Conservation (phyloP, 2,113 vertebrate species). For the Onychostoma macrolepis region DNA sequence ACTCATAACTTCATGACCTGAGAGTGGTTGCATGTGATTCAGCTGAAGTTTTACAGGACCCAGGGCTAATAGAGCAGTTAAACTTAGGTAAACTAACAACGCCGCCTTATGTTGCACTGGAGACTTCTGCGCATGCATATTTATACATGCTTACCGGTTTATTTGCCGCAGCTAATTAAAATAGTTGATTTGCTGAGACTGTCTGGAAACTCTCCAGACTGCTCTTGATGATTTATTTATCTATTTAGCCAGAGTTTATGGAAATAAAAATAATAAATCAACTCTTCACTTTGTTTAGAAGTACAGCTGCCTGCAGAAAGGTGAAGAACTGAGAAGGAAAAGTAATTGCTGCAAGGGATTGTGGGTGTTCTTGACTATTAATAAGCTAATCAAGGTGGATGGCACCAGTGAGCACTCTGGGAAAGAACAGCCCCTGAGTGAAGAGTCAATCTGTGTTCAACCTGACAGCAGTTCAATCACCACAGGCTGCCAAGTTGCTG, state of each 20-base stretch:
- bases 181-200: conserved; percentile 55
- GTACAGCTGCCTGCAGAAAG: conserved; percentile 59
- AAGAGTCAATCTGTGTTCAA: conserved; percentile 6
- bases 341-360: conserved; percentile 19
- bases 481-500: not conserved
- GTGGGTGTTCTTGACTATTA: conserved; percentile 36
- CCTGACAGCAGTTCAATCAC: not conserved
- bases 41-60: conserved; percentile 14
- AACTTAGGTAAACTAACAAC: conserved; percentile 42
- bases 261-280: conserved; percentile 62
- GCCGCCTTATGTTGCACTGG: conserved; percentile 41
- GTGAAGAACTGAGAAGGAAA: conserved; percentile 51
- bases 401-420: conserved; percentile 1
- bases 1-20: not conserved
- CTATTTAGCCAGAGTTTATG: conserved; percentile 48
- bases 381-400: conserved; percentile 33
- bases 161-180: conserved; percentile 67
- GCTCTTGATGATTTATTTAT: conserved; percentile 42
- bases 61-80: conserved; percentile 37
- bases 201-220: conserved; percentile 58
- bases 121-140: conserved; percentile 56
- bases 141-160: conserved; percentile 56
- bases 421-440: conserved; percentile 21
- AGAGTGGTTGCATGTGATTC: not conserved
- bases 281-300: conserved; percentile 60